Base-by-base conservation (phyloP, 1,140 invertebrate species). In the Gonioctena quinquepunctata region DNA sequence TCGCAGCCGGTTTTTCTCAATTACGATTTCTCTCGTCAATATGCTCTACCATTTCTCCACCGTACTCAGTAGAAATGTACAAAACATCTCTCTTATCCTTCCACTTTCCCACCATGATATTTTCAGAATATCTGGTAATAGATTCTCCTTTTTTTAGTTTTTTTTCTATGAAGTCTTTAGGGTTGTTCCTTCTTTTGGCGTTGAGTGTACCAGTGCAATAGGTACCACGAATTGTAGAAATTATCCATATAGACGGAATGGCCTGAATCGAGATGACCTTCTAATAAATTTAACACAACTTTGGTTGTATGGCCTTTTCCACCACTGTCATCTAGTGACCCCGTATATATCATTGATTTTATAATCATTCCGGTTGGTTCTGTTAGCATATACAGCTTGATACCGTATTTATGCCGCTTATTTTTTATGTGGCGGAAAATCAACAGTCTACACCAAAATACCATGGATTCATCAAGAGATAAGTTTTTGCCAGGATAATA, bases 121-220 rank as follows among this genome's bases (percentile, higher is more conserved):
- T 28, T 42, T 68, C 48, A 28, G 80, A 76, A 67, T 79, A 76
- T 56, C 71, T 71, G 8, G 68, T 76, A 19, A 79, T 59, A 49
- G 76, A 68, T 59, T 83, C 74, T 69, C 79, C 78, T 28, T 63
- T 71, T 75, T 73, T 80, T 63, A 81, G 69, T 62, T 80, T 82
- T 66, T 28, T 60, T 11, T 67, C 21, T 21, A 72, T 61, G 0
- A 81, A 33, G 2, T 50, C 22, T 21, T 50, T 49, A 13, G 63
- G 18, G 16, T 13, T 50, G n/a, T 65, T n/a, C 18, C 25, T 65
- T 52, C 28, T 50, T 7, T 76, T 77, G 70, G 69, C 70, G 50
- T 74, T 73, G 62, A 81, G 65, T 27, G 78, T 81, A 56, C 81
- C 81, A 11, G 79, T 71, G 21, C 77, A 70, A 69, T 83, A 77